A percentile compares a stretch with the other conserved stretches of the same genome.
Conservation (phyloP, 2,888 invertebrate species). For the Ischnura elegans region DNA sequence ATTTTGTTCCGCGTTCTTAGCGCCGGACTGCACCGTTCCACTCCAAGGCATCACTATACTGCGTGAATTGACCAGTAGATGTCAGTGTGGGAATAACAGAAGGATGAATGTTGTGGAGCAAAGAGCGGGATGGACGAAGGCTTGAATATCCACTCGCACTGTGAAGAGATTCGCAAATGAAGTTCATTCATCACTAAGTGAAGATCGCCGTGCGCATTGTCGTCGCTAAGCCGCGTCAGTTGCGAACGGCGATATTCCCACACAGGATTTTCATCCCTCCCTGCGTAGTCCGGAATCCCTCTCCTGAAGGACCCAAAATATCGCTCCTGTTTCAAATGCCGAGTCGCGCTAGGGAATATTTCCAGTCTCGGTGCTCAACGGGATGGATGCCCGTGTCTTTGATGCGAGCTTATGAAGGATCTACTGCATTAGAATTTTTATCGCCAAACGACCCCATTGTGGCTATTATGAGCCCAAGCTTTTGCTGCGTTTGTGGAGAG, state of each 20-base stretch:
- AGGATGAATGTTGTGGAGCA: background rate
- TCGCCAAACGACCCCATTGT: too few relatives aligned
- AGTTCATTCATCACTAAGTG: slow-evolving; percentile 40
- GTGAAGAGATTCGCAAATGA: slow-evolving; percentile 1
- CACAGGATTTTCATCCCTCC: background rate
- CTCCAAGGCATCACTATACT: background rate
- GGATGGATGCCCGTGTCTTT: background rate
- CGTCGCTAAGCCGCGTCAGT: background rate
- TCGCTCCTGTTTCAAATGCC: background rate
- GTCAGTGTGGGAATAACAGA: background rate
- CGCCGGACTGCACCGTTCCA: background rate
- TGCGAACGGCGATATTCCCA: background rate
- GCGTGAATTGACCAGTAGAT: slow-evolving; percentile 19
- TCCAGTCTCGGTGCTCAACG: background rate
- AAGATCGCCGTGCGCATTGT: background rate
- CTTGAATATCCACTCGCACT: slow-evolving; percentile 36
- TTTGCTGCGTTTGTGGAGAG: too few relatives aligned
- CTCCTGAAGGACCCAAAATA: background rate
- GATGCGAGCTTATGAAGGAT: background rate
- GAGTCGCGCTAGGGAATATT: background rate
- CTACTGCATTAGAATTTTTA: too few relatives aligned
- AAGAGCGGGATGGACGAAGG: background rate
- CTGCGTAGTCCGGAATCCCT: background rate
- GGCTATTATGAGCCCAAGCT: too few relatives aligned
- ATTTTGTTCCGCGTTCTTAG: background rate